These are phyloP conservation scores for Vireo altiloquus DNA, from an alignment of 2,113 vertebrate genomes.

Conservation along the genomic window DNA sequence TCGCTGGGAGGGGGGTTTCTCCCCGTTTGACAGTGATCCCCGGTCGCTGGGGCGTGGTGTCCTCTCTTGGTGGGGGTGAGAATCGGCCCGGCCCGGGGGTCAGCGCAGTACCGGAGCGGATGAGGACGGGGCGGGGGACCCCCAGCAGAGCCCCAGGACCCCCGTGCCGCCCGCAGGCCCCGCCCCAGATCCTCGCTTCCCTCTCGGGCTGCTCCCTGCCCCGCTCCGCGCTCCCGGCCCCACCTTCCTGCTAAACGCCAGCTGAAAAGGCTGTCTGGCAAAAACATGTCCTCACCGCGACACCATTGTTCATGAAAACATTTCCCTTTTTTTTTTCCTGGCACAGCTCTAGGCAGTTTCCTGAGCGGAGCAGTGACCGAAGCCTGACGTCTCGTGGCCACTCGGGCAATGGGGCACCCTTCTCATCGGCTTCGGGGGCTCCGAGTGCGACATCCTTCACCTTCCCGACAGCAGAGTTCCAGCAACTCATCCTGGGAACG, in stretches of 20 bases:
- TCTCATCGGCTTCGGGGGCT: rapidly evolving
- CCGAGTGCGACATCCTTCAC: not conserved
- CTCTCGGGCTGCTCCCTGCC: not conserved
- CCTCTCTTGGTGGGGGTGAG: not conserved
- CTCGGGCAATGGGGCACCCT: not conserved
- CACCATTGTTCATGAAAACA: not conserved
- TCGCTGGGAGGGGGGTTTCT: too few species aligned
- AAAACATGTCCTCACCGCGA: not conserved
- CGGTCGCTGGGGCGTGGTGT: not conserved
- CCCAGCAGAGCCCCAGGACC: not conserved
- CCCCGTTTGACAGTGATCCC: not conserved
- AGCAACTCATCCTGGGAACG: rapidly evolving
- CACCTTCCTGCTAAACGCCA: not conserved
- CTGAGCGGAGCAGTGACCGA: rapidly evolving
- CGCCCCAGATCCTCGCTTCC: not conserved
- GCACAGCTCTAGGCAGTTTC: not conserved
- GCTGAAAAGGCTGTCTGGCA: not conserved
- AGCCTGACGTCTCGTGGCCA: too few species aligned
- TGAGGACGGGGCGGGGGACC: too few species aligned
- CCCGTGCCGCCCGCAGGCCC: too few species aligned
- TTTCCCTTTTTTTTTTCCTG: not conserved
- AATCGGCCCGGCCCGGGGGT: not conserved
- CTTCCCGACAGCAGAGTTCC: too few species aligned
- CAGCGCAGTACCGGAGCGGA: not conserved
- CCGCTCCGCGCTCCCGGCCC: not conserved